Percentiles rank a stretch among this genome's conserved stretches.
phyloP scores from a whole-genome alignment of 2,797 vertebrate genomes.

The Protonibea diacanthus region DNA sequence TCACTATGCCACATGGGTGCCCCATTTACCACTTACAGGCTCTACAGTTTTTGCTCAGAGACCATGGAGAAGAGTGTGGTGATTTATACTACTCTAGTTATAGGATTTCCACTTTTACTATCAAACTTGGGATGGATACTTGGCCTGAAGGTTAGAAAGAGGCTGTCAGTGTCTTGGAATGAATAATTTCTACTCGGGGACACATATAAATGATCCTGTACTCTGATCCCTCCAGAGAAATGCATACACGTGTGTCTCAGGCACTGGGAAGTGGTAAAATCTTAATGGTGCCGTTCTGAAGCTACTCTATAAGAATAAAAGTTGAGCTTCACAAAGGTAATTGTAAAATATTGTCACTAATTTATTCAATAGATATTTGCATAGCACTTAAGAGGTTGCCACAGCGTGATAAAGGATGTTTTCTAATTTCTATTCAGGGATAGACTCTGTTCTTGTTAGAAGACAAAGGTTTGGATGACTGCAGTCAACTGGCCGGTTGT shows the following conservation, averaged over 20 bases:
- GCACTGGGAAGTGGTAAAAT: constrained; percentile 13
- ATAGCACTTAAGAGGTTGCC: not conserved
- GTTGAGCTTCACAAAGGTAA: not conserved
- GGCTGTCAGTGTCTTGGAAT: constrained; percentile 32
- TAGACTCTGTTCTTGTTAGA: not conserved
- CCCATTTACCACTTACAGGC: constrained; percentile 45
- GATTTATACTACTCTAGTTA: constrained; percentile 33
- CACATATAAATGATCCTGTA: constrained; percentile 42
- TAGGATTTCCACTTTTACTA: constrained; percentile 42
- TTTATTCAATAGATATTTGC: constrained; percentile 11
- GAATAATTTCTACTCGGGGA: constrained; percentile 46
- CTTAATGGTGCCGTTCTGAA: not conserved
- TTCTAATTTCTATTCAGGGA: not conserved
- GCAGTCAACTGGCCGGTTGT: not conserved
- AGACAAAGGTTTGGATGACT: not conserved
- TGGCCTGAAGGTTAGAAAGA: constrained; percentile 52
- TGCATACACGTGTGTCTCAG: constrained; percentile 17
- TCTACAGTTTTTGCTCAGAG: constrained; percentile 36
- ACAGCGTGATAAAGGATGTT: not conserved
- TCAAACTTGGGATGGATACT: constrained; percentile 32
- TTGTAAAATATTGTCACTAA: not conserved
- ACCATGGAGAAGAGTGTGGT: constrained; percentile 20
- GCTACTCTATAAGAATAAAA: not conserved
- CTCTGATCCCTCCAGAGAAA: constrained; percentile 26
- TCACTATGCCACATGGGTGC: not conserved